A percentile compares a stretch with the other conserved stretches of the same genome.
These are phyloP conservation scores for Euwallacea similis DNA, from an alignment of 1,140 invertebrate species.

Conservation along the genomic window DNA sequence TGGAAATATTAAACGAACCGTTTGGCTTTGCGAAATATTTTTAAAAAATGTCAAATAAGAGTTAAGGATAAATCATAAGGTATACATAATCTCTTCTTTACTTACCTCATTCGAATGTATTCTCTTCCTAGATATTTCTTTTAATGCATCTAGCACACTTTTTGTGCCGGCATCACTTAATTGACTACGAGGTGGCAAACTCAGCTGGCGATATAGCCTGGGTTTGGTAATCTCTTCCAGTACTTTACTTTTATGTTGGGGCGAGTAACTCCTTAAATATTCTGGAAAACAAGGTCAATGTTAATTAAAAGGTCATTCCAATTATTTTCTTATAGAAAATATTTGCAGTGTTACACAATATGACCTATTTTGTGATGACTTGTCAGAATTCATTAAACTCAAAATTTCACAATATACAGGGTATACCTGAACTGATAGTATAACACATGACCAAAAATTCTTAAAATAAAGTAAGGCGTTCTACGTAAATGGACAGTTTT, in stretches of 20 bases:
- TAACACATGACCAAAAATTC: no score
- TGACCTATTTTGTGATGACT: not conserved
- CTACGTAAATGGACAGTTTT: no score
- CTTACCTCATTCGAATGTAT: slow-evolving; percentile 55
- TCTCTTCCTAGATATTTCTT: slow-evolving; percentile 58
- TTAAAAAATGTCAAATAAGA: no score
- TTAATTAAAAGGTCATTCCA: not conserved
- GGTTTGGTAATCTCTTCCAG: slow-evolving; percentile 39
- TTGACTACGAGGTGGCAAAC: slow-evolving; percentile 15
- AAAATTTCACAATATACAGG: no score
- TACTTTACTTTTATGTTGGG: slow-evolving; percentile 37
- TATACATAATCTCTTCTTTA: not conserved
- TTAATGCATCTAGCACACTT: slow-evolving; percentile 57
- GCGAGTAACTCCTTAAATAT: slow-evolving; percentile 30
- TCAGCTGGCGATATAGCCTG: slow-evolving; percentile 25
- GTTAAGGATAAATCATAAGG: no score
- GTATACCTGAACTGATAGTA: no score
- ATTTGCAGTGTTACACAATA: not conserved
- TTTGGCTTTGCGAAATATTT: no score
- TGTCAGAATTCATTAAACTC: not conserved
- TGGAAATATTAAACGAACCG: no score
- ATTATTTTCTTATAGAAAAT: slow-evolving; percentile 7
- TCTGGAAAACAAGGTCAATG: slow-evolving; percentile 38
- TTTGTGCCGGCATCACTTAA: slow-evolving; percentile 49
- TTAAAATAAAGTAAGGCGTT: no score